Evolutionary conservation across 2,888 invertebrate genomes (phyloP), one percentile per base, ranked within the genome.

Genomic region (Thecophora atra): DNA sequence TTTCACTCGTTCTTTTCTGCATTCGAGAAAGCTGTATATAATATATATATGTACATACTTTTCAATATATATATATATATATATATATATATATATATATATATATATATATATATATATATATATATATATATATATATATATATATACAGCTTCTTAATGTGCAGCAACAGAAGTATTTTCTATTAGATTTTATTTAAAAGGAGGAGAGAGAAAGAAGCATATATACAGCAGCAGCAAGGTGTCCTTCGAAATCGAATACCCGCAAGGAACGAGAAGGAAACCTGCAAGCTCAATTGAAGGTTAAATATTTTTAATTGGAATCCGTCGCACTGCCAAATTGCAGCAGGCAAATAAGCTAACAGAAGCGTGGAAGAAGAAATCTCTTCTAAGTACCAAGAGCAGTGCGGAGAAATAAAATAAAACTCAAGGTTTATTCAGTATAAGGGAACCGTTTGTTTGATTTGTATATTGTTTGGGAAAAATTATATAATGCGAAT

Each of bases 291-390:
- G 51, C 47, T 26, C 52, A 70, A 70, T 70, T 62, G 62, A 70
- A 62, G 70, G 70, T 70, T 70, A 70, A 70, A 70, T 62, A 52
- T 62, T 70, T 62, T 70, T 62, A 70, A 70, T 70, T 70, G 30
- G 62, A 70, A 62, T 51, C 21, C 62, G 19, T 26, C 37, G 6
- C n/a, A 21, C 24, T n/a, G 42, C 21, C 44, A 68, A 47, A 37
- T 52, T 30, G 26, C 19, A 21, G 21, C 26, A 37, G 52, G n/a
- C 58, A 58, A 58, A 58, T 3, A n/a, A 15, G 47, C 47, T 6
- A 37, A 37, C 6, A 37, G 37, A 37, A 37, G 2, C 37, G n/a
- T n/a, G n/a, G n/a, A n/a, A n/a, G n/a, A n/a, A n/a, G n/a, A n/a
- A n/a, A n/a, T n/a, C n/a, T n/a, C n/a, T n/a, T n/a, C n/a, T n/a